phyloP scores from a whole-genome alignment of 1,140 invertebrate genomes.

The Euura lappo region DNA sequence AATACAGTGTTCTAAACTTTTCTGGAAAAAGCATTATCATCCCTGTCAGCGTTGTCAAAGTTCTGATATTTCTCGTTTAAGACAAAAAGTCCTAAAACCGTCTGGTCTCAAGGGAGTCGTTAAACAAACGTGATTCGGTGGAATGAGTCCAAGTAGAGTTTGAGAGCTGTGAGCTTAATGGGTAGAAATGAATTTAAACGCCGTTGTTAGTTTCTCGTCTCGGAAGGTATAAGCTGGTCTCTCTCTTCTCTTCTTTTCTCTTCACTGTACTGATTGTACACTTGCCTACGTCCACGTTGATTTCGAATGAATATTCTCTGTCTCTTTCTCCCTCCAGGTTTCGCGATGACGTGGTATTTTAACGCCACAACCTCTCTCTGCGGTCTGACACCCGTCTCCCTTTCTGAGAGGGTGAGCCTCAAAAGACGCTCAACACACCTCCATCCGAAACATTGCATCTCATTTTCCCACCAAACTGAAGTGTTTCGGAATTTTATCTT shows the following conservation, averaged over 20 bases:
- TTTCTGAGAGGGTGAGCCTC: no score
- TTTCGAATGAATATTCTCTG: neutral
- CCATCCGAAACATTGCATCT: no score
- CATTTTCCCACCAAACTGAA: no score
- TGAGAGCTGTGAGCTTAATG: neutral
- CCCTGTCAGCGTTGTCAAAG: no score
- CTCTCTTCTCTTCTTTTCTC: neutral
- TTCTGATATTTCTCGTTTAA: no score
- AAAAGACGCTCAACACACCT: no score
- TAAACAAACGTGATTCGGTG: neutral
- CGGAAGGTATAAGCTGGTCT: neutral
- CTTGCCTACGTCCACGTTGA: neutral
- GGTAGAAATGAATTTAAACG: conserved; percentile 7
- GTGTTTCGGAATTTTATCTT: no score
- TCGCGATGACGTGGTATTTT: neutral
- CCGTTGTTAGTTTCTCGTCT: neutral
- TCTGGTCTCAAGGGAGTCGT: no score
- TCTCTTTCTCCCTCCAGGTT: neutral
- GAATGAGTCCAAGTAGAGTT: neutral
- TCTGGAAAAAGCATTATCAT: no score
- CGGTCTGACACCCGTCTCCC: neutral
- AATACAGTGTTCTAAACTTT: no score
- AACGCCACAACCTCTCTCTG: neutral
- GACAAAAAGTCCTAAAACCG: no score
- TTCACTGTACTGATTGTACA: no score